Conservation (phyloP, 23 tunicate genomes). For the Ascidia mentula region DNA sequence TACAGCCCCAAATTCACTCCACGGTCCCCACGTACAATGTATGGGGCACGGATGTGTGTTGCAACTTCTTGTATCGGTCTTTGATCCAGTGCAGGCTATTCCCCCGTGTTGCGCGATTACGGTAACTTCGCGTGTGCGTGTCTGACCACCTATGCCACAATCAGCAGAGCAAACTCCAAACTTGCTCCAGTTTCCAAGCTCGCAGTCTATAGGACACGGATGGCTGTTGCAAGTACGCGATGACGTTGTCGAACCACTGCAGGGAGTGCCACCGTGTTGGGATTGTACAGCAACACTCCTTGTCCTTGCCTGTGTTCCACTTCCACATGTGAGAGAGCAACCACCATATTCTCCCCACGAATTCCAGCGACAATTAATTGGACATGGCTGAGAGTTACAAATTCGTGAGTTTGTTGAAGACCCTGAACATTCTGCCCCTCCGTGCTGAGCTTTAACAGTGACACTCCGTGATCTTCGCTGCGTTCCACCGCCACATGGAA, state of each 20-base stretch:
- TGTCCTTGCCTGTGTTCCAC: not conserved
- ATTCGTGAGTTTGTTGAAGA: not conserved
- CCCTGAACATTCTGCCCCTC: conserved; percentile 33
- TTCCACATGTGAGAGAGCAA: not conserved
- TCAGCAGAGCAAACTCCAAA: not conserved
- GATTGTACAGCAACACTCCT: not conserved
- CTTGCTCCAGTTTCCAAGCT: not conserved
- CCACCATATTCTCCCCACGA: not conserved
- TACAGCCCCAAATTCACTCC: too few relatives aligned
- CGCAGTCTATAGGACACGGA: not conserved
- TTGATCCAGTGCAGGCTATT: not conserved
- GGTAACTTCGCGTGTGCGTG: not conserved
- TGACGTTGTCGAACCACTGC: not conserved
- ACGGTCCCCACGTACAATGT: too few relatives aligned
- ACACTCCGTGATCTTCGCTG: conserved; percentile 15
- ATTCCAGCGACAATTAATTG: not conserved
- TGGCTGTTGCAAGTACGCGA: not conserved
- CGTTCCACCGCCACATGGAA: conserved; percentile 29
- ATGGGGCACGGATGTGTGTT: too few relatives aligned
- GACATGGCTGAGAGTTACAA: conserved; percentile 11
- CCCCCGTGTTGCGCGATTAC: not conserved
- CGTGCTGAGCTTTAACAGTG: conserved; percentile 9
- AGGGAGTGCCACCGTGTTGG: not conserved
- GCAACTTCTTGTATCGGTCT: not conserved
- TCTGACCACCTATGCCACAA: not conserved